Conservation (phyloP, 1,140 invertebrate species). For the Drosophila takahashii region DNA sequence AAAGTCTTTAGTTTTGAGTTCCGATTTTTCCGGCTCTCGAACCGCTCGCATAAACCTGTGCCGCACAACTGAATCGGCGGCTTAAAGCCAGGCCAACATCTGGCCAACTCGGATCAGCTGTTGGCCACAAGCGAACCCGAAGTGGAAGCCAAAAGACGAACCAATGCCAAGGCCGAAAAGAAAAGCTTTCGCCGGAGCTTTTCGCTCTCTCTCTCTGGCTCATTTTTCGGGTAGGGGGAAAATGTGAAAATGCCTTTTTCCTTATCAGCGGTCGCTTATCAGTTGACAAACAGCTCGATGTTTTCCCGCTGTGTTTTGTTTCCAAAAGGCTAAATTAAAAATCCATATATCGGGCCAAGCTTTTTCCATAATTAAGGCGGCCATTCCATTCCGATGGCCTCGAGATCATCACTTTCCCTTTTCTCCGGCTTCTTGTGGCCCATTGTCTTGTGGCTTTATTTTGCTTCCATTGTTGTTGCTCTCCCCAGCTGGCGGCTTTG, state of each 20-base stretch:
- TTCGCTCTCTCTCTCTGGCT: slow-evolving; percentile 16
- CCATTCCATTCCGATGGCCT: slow-evolving; percentile 36
- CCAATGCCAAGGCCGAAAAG: slow-evolving; percentile 70
- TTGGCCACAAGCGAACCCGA: slow-evolving; percentile 22
- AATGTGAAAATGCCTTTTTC: slow-evolving; percentile 13
- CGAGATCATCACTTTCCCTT: slow-evolving; percentile 59
- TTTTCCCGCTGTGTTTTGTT: slow-evolving; percentile 43
- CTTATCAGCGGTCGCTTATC: slow-evolving; percentile 69
- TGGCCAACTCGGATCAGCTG: slow-evolving; percentile 33
- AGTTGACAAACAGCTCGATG: slow-evolving; percentile 36
- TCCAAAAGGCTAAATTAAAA: slow-evolving; percentile 57
- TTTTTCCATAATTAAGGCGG: slow-evolving; percentile 65
- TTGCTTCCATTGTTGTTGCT: slow-evolving; percentile 21
- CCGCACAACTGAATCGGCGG: slow-evolving; percentile 55
- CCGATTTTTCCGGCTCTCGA: slow-evolving; percentile 9
- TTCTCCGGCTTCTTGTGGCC: slow-evolving; percentile 22
- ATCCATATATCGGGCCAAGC: slow-evolving; percentile 63
- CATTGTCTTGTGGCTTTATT: slow-evolving; percentile 33
- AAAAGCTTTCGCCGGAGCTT: slow-evolving; percentile 36
- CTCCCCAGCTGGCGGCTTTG: slow-evolving; percentile 51
- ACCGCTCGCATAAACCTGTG: slow-evolving; percentile 46
- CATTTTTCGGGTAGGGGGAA: slow-evolving; percentile 4
- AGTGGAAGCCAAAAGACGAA: slow-evolving; percentile 16
- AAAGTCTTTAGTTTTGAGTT: slow-evolving; percentile 2
- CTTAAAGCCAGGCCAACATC: slow-evolving; percentile 11